phyloP scores from a whole-genome alignment of 1,140 invertebrate species.

The Diachasmimorpha longicaudata region DNA sequence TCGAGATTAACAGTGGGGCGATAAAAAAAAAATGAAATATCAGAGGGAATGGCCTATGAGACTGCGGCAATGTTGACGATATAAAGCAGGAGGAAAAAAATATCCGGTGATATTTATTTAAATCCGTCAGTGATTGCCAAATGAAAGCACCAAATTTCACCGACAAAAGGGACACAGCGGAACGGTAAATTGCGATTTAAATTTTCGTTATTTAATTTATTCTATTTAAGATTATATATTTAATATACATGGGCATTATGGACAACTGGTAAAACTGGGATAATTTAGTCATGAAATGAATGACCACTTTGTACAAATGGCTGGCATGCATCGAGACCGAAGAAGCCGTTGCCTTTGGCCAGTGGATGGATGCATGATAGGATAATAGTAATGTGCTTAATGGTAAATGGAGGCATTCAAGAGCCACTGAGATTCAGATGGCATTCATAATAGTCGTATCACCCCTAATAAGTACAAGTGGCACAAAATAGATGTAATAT shows the following conservation, averaged over 20 bases:
- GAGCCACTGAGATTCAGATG: slow-evolving; percentile 59
- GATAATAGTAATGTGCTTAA: slow-evolving; percentile 65
- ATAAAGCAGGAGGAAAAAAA: background rate
- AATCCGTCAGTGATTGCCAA: slow-evolving; percentile 11
- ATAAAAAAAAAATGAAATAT: slow-evolving; percentile 23
- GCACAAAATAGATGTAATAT: slow-evolving; percentile 63
- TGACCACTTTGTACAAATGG: slow-evolving; percentile 62
- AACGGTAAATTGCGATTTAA: background rate
- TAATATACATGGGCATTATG: too few species aligned
- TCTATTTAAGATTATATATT: too few species aligned
- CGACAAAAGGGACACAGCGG: background rate
- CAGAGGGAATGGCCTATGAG: slow-evolving; percentile 28
- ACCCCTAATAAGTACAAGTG: slow-evolving; percentile 64
- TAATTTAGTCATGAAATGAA: slow-evolving; percentile 60
- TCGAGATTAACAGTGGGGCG: slow-evolving; percentile 24
- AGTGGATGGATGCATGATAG: slow-evolving; percentile 50
- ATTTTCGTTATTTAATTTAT: too few species aligned
- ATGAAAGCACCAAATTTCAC: background rate
- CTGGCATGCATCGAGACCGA: slow-evolving; percentile 55
- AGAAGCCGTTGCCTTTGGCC: slow-evolving; percentile 42
- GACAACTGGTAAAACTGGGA: slow-evolving; percentile 24
- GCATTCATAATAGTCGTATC: slow-evolving; percentile 59
- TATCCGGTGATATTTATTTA: slow-evolving; percentile 29
- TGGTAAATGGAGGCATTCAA: slow-evolving; percentile 64
- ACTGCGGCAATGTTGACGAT: background rate